Conservation (phyloP, 1,140 invertebrate species). For the Drosophila seguyi region DNA sequence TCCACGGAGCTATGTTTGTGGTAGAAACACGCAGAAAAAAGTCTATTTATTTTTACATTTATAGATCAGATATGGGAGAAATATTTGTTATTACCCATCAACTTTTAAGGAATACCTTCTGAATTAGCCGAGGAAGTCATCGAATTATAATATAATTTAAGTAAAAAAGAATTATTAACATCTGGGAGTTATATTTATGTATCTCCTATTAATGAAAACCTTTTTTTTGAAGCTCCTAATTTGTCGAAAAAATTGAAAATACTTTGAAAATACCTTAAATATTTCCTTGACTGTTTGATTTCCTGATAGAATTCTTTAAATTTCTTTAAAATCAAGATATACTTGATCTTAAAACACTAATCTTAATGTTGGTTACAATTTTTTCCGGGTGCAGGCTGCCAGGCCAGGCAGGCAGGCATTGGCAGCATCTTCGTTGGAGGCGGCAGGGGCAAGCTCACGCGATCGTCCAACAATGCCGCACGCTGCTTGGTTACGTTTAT, state of each 20-base stretch:
- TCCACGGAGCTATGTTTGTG: constrained; percentile 10
- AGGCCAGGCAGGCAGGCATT: constrained; percentile 9
- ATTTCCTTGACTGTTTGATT: background rate
- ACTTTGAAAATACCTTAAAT: too few relatives aligned
- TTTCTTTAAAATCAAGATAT: background rate
- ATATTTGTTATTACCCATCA: too few relatives aligned
- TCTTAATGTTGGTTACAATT: background rate
- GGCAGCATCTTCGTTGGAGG: constrained; percentile 63
- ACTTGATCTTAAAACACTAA: background rate
- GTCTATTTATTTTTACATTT: background rate
- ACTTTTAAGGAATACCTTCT: background rate
- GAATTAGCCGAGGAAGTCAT: background rate
- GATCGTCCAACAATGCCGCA: constrained; percentile 60
- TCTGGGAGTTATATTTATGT: background rate
- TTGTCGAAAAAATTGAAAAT: background rate
- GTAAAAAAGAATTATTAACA: background rate
- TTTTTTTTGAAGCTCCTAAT: background rate
- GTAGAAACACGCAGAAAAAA: constrained; percentile 17
- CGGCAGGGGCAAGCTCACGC: constrained; percentile 57
- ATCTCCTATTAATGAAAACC: background rate
- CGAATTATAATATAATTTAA: background rate
- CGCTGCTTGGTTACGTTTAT: constrained; percentile 80
- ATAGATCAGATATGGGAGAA: too few relatives aligned
- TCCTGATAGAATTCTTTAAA: background rate
- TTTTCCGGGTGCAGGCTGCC: constrained; percentile 15